These are phyloP conservation scores for Ardeotis arabs DNA, from an alignment of 2,113 vertebrate genomes.

Conservation along the genomic window DNA sequence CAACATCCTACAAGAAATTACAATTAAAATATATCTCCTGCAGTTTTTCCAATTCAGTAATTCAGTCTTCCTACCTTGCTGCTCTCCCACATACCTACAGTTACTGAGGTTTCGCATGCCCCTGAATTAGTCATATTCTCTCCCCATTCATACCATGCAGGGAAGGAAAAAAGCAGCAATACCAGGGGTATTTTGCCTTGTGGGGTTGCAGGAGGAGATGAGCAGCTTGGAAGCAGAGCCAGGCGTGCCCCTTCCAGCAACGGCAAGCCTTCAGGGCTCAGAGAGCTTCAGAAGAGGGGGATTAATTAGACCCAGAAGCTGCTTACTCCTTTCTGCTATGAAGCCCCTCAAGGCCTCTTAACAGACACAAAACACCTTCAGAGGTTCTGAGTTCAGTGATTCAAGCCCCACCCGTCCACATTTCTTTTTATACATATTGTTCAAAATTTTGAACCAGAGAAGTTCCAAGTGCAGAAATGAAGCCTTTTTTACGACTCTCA, in stretches of 20 bases:
- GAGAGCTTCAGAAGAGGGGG: not conserved
- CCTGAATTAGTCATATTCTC: not conserved
- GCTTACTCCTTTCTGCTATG: not conserved
- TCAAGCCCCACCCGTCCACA: not conserved
- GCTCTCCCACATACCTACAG: not conserved
- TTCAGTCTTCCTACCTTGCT: not conserved
- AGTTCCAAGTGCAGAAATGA: not conserved
- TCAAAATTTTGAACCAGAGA: not conserved
- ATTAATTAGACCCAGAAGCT: not conserved
- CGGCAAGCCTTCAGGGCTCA: not conserved
- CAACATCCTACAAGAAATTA: not conserved
- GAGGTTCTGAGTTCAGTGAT: not conserved
- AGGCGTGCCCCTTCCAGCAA: not conserved
- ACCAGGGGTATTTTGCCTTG: not conserved
- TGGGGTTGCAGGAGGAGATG: accelerated
- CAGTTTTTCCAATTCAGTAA: not conserved
- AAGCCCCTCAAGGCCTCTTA: not conserved
- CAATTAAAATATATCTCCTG: not conserved
- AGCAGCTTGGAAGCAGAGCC: not conserved
- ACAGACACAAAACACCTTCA: not conserved
- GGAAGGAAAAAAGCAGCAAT: not conserved
- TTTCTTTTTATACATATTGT: not conserved
- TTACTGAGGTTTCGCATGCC: not conserved
- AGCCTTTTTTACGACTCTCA: not conserved
- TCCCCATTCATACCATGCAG: not conserved